Percentiles rank a stretch among this genome's conserved stretches.
phyloP scores from a whole-genome alignment of 64 coral and sea anemone species.

The Montipora efflorescens region DNA sequence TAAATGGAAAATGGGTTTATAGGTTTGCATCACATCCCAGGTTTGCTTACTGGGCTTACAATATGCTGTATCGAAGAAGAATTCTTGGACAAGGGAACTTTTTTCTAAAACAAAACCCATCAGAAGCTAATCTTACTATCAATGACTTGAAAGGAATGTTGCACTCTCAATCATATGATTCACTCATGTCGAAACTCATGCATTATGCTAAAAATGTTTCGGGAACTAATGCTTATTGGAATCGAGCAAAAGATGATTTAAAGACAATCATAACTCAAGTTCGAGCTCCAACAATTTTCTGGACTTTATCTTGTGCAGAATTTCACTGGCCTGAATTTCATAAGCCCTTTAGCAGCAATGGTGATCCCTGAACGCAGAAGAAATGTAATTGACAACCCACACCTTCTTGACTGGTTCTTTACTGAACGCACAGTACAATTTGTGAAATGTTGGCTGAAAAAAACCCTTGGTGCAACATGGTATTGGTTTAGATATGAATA shows the following conservation, averaged over 20 bases:
- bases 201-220: not conserved
- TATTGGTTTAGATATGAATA: no score
- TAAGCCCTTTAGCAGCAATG: no score
- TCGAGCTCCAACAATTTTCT: constrained; percentile 35
- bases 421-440: no score
- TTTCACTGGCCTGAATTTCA: constrained; percentile 24
- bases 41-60: constrained; percentile 63
- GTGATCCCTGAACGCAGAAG: no score
- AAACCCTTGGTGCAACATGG: no score
- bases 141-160: constrained; percentile 59
- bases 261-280: not conserved
- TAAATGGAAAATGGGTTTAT: constrained; percentile 47
- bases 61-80: constrained; percentile 43
- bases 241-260: constrained; percentile 33
- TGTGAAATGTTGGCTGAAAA: no score
- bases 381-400: no score
- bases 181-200: not conserved
- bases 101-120: not conserved
- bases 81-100: constrained; percentile 12
- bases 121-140: constrained; percentile 15
- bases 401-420: no score
- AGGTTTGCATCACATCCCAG: constrained; percentile 65
- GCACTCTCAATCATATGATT: constrained; percentile 35
- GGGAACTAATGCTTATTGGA: constrained; percentile 18
- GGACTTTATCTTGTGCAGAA: constrained; percentile 44